phyloP scores from a whole-genome alignment of 1,140 invertebrate genomes.

The Brachionus rotundiformis region DNA sequence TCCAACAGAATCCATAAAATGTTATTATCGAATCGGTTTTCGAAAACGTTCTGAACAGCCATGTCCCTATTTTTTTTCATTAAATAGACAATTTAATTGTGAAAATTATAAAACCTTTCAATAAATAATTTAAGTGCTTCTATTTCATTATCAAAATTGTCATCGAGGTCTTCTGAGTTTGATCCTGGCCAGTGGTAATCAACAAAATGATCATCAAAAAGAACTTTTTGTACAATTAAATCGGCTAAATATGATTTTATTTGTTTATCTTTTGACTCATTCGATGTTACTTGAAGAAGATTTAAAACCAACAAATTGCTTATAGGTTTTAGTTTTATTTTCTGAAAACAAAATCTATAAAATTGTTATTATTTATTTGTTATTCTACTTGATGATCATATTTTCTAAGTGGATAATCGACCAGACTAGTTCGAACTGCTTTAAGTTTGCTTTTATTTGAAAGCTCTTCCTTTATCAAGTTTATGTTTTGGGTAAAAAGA shows the following conservation, averaged over 20 bases:
- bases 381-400: slow-evolving; percentile 2
- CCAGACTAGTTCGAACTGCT: slow-evolving; percentile 19
- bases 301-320: slow-evolving; percentile 23
- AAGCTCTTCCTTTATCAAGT: slow-evolving; percentile 8
- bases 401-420: neutral
- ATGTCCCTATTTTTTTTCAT: no score
- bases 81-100: neutral
- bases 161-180: slow-evolving; percentile 10
- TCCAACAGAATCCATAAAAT: slow-evolving; percentile 39
- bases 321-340: neutral
- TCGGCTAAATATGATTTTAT: slow-evolving; percentile 16
- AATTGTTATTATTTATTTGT: no score
- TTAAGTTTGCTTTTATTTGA: slow-evolving; percentile 33
- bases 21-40: slow-evolving; percentile 14
- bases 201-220: slow-evolving; percentile 8
- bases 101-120: slow-evolving; percentile 47
- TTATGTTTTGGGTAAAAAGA: slow-evolving; percentile 21
- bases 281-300: slow-evolving; percentile 1
- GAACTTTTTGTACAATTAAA: slow-evolving; percentile 16
- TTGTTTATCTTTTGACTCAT: neutral
- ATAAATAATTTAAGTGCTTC: slow-evolving; percentile 30
- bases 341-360: no score
- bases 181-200: slow-evolving; percentile 41
- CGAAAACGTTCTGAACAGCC: slow-evolving; percentile 19
- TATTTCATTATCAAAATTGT: slow-evolving; percentile 48